These are phyloP conservation scores for Ostrea edulis DNA, from an alignment of 1,140 invertebrate genomes.

Conservation along the genomic window DNA sequence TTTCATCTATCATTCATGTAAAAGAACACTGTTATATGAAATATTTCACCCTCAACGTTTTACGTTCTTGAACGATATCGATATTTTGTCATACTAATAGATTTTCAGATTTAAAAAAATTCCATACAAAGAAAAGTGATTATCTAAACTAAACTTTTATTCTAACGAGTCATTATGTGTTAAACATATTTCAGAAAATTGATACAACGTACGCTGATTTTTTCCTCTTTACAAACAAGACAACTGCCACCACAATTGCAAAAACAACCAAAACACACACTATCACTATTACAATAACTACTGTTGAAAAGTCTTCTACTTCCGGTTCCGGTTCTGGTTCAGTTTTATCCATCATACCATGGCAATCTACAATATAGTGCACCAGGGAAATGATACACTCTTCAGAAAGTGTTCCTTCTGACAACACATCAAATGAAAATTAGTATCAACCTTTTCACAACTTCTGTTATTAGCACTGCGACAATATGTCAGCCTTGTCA, in stretches of 20 bases:
- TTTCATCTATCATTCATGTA: neutral
- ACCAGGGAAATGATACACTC: too few species aligned
- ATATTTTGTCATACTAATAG: too few species aligned
- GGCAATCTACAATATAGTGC: neutral
- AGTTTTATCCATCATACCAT: neutral
- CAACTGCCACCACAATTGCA: neutral
- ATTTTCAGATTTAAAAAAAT: too few species aligned
- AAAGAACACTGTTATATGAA: neutral
- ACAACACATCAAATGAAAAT: too few species aligned
- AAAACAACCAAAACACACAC: neutral
- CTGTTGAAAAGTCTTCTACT: neutral
- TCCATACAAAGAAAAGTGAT: too few species aligned
- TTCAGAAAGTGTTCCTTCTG: too few species aligned
- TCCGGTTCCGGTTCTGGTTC: constrained; percentile 5
- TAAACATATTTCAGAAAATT: neutral
- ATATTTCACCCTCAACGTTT: neutral
- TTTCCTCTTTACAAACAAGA: neutral
- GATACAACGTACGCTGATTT: neutral
- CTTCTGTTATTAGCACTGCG: too few species aligned
- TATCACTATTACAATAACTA: neutral
- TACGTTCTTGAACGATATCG: too few species aligned
- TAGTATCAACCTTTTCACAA: too few species aligned
- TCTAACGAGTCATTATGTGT: too few species aligned
- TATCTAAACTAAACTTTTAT: too few species aligned
- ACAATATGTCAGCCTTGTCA: too few species aligned